phyloP scores from a whole-genome alignment of 2,888 invertebrate genomes.

The Hydraecia micacea region DNA sequence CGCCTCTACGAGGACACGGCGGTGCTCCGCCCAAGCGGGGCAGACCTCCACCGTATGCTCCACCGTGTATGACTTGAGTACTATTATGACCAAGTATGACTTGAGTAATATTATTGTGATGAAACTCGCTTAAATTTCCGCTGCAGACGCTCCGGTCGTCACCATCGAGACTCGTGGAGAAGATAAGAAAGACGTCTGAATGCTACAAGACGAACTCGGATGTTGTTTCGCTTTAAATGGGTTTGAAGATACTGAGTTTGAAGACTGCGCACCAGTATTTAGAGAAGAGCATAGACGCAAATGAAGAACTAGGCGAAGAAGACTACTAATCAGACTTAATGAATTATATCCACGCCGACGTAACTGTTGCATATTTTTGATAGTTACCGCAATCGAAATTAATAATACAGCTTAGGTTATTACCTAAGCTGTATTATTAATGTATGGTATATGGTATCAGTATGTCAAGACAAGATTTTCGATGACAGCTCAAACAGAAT shows the following conservation, averaged over 20 bases:
- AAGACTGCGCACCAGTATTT: neutral
- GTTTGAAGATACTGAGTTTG: constrained; percentile 17
- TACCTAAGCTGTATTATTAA: too few relatives aligned
- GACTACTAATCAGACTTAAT: neutral
- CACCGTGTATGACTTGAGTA: too few relatives aligned
- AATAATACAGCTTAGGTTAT: neutral
- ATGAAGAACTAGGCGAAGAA: neutral
- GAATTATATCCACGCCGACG: neutral
- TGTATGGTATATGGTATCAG: too few relatives aligned
- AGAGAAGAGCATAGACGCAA: neutral
- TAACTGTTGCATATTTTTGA: constrained; percentile 6
- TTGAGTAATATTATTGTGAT: constrained; percentile 45
- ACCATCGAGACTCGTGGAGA: constrained; percentile 36
- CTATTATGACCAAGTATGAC: too few relatives aligned
- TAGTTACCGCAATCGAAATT: neutral
- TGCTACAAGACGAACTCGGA: constrained; percentile 9
- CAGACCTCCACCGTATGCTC: too few relatives aligned
- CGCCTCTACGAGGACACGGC: too few relatives aligned
- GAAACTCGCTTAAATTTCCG: constrained; percentile 50
- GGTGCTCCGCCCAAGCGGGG: too few relatives aligned
- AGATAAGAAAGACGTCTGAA: constrained; percentile 37
- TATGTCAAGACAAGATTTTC: neutral
- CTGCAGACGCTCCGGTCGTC: constrained; percentile 30
- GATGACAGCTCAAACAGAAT: neutral
- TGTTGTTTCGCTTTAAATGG: constrained; percentile 23